Evolutionary conservation across 2,113 vertebrate genomes (phyloP).

Genomic region (Hiodon tergisus): DNA sequence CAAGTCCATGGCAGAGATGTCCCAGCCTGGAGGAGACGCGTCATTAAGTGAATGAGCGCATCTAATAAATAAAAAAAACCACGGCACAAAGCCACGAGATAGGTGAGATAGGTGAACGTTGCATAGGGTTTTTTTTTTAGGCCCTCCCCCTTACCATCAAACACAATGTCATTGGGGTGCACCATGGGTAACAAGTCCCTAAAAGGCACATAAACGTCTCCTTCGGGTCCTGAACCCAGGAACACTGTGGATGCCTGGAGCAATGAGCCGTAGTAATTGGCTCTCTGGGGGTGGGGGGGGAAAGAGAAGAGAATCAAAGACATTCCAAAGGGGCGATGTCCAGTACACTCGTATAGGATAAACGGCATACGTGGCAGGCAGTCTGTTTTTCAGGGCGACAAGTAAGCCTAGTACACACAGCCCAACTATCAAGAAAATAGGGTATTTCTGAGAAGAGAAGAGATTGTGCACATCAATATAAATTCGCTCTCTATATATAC

Average conservation of each 20-base stretch:
- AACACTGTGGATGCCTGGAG: slow-evolving; percentile 82
- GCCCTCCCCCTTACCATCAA: slow-evolving; percentile 86
- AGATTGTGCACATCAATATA: too few species aligned
- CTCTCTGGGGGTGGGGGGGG: slow-evolving; percentile 58
- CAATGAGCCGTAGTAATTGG: slow-evolving; percentile 91
- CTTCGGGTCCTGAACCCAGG: slow-evolving; percentile 67
- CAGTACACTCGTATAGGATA: not conserved
- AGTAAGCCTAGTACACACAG: too few species aligned
- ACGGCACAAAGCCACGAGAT: too few species aligned
- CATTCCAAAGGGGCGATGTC: not conserved
- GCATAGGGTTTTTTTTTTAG: too few species aligned
- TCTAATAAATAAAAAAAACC: too few species aligned
- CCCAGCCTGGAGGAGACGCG: slow-evolving; percentile 73
- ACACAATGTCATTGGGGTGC: slow-evolving; percentile 80
- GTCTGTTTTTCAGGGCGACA: too few species aligned
- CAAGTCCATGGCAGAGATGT: slow-evolving; percentile 86
- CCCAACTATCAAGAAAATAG: too few species aligned
- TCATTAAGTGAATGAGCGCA: too few species aligned
- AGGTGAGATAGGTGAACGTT: too few species aligned
- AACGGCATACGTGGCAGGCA: too few species aligned
- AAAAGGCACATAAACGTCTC: slow-evolving; percentile 79
- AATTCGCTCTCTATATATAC: too few species aligned
- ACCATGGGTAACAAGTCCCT: slow-evolving; percentile 84
- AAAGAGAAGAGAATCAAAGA: not conserved
- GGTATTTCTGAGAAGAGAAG: too few species aligned